A percentile compares a stretch with the other conserved stretches of the same genome.
phyloP scores from a whole-genome alignment of 2,113 vertebrate genomes.

The Cinclus cinclus region DNA sequence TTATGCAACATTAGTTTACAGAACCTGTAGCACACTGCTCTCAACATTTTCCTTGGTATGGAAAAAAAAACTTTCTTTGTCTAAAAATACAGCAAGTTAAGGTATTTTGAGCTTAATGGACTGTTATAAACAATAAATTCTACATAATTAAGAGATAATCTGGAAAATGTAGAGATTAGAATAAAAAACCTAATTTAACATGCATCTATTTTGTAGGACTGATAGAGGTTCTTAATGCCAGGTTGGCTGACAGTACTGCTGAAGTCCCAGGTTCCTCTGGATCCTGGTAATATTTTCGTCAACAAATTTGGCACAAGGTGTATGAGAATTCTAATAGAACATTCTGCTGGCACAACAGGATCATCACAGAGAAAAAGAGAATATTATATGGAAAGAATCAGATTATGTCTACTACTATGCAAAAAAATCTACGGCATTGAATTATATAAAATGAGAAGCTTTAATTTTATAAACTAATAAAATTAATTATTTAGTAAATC shows the following conservation, averaged over 20 bases:
- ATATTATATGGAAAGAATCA: background rate
- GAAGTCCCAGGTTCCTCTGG: background rate
- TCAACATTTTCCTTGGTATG: background rate
- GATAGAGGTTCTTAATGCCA: background rate
- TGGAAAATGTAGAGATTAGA: background rate
- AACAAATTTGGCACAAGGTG: background rate
- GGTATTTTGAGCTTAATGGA: background rate
- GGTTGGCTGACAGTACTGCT: background rate
- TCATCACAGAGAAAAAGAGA: background rate
- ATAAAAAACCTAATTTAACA: background rate
- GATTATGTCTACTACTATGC: background rate
- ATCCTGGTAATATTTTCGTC: background rate
- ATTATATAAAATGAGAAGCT: background rate
- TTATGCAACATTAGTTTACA: slow-evolving; percentile 22
- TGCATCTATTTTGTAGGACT: background rate
- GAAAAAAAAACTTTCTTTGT: background rate
- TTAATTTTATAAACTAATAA: background rate
- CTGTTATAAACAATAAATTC: background rate
- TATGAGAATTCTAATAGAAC: background rate
- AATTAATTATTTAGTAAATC: background rate
- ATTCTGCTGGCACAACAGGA: background rate
- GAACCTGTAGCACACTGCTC: background rate
- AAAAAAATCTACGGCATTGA: background rate
- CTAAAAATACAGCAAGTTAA: background rate
- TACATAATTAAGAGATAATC: background rate